Conservation (phyloP, 2,113 vertebrate species). For the Cnemophilus loriae region DNA sequence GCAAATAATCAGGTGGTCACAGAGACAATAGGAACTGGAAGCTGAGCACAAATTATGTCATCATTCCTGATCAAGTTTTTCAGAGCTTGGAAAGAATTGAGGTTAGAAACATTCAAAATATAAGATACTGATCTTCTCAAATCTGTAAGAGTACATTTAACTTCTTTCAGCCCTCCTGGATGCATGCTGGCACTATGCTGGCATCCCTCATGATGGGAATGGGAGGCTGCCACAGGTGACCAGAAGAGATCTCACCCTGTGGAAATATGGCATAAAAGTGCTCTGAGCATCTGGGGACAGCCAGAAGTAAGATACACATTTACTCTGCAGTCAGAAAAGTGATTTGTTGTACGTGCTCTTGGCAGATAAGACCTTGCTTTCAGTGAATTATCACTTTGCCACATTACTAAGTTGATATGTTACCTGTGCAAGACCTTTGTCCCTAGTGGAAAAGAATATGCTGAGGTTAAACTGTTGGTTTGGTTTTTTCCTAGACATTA, state of each 20-base stretch:
- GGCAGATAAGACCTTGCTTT: background rate
- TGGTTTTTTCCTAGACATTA: accelerated
- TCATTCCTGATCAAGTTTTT: background rate
- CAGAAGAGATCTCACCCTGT: background rate
- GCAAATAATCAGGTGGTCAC: background rate
- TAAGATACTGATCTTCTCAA: background rate
- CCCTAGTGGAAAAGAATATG: background rate
- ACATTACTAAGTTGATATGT: background rate
- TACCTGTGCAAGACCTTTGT: background rate
- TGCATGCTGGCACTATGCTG: background rate
- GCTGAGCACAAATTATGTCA: background rate
- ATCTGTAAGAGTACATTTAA: background rate
- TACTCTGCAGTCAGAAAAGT: background rate
- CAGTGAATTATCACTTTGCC: background rate
- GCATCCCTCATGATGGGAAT: background rate
- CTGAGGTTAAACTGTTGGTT: background rate
- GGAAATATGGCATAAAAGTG: background rate
- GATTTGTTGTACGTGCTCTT: background rate
- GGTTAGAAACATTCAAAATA: background rate
- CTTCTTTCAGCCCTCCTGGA: background rate
- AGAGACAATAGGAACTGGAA: background rate
- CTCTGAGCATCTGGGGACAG: background rate
- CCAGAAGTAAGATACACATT: background rate
- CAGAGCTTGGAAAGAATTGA: background rate
- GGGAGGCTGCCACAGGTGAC: background rate